These are phyloP conservation scores for Ginglymostoma cirratum DNA, from an alignment of 2,113 vertebrate species.

Conservation along the genomic window DNA sequence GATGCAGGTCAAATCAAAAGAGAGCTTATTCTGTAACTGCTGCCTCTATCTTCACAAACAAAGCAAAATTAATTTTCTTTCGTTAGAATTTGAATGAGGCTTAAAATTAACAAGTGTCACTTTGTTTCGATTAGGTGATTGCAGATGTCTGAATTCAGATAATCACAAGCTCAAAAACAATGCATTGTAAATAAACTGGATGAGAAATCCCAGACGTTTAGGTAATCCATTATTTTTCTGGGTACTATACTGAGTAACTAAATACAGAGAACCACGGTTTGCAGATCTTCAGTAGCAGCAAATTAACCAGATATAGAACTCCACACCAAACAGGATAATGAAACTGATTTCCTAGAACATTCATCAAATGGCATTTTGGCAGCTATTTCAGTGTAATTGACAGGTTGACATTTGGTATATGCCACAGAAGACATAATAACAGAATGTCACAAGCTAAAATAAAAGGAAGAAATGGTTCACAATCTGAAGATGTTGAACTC, in stretches of 20 bases:
- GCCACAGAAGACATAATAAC: too few relatives aligned
- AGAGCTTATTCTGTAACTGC: not conserved
- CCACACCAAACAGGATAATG: not conserved
- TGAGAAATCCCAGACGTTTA: not conserved
- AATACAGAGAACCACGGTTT: not conserved
- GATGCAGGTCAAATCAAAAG: not conserved
- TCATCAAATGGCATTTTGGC: not conserved
- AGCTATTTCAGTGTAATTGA: not conserved
- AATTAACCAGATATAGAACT: not conserved
- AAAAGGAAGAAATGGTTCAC: too few relatives aligned
- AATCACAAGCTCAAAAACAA: not conserved
- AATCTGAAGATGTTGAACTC: too few relatives aligned
- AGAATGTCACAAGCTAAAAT: too few relatives aligned
- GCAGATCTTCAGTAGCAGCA: not conserved
- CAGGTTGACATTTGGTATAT: not conserved
- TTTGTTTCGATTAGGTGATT: not conserved
- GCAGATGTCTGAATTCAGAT: not conserved
- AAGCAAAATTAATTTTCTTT: not conserved
- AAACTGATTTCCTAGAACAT: not conserved
- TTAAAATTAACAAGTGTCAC: not conserved
- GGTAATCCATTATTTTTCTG: not conserved
- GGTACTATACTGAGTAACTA: not conserved
- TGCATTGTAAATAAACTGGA: not conserved
- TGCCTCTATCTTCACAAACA: not conserved
- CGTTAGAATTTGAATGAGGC: too few relatives aligned